These are phyloP conservation scores for Semotilus atromaculatus DNA, from an alignment of 2,797 vertebrate genomes.

Conservation along the genomic window DNA sequence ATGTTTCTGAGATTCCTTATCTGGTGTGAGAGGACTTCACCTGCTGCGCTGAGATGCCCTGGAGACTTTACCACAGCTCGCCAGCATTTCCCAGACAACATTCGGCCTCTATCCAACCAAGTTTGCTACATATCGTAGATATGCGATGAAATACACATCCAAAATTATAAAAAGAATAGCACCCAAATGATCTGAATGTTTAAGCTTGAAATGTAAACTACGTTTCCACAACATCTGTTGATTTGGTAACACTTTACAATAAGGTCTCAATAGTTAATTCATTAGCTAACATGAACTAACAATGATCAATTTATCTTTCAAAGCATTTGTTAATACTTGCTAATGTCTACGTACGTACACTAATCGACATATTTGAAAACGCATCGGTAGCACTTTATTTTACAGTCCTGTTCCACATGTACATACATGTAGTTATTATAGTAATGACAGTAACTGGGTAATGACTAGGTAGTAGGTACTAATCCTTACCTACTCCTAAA, in stretches of 20 bases:
- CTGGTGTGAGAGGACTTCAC: constrained; percentile 27
- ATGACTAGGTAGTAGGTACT: too few species aligned
- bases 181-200: neutral
- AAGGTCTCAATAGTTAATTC: neutral
- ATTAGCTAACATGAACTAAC: neutral
- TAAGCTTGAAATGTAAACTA: neutral
- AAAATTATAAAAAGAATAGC: neutral
- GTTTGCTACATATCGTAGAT: neutral
- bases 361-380: too few species aligned
- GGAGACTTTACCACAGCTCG: constrained; percentile 13
- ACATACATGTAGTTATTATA: too few species aligned
- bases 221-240: neutral
- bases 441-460: too few species aligned
- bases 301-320: neutral
- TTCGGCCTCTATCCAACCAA: neutral
- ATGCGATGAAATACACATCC: neutral
- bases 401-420: too few species aligned
- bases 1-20: constrained; percentile 44
- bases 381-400: too few species aligned
- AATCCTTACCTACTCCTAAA: too few species aligned
- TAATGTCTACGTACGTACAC: too few species aligned
- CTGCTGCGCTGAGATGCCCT: constrained; percentile 44
- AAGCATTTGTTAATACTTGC: too few species aligned
- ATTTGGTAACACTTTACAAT: neutral
- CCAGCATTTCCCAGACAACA: constrained; percentile 24